Base-by-base conservation (phyloP, 2,797 vertebrate genomes). In the Coregonus sp. region DNA sequence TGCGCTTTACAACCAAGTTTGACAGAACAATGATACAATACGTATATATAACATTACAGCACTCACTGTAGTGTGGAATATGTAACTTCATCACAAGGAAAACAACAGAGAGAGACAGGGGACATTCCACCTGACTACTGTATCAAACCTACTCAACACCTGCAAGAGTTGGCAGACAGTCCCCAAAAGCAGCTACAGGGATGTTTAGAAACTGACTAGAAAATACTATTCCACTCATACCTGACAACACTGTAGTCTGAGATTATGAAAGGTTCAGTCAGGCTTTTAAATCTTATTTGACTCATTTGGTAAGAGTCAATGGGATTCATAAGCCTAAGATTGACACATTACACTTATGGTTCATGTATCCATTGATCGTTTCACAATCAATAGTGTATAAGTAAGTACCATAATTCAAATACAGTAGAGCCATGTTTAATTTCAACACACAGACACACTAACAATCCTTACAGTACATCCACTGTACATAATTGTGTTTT, bases 391-490 rank as follows among this genome's bases (percentile, higher is more conserved):
- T 80, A 82, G 79, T 47, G 11, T 11, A 47, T 47, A 47, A 47
- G 40, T 47, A 47, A 47, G 40, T 89, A 91, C 80, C 85, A 86
- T 79, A 82, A 74, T 81, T 88, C 74, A 88, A 86, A 89, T 85
- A 91, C 86, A 86, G 35, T 66, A 71, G 78, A 86, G 80, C 78
- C 78, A 86, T 84, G 80, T 85, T 86, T 89, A 82, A 59, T 81
- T 85, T 77, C 75, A 84, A 86, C 75, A 84, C 78, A 89, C 70
- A 3, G 75, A 91, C 81, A 86, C 79, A 77, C 40, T 47, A 11
- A 47, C 76, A 88, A 86, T 84, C 82, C 85, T 84, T 84, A 88
- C 81, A 88, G 78, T 83, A 90, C 87, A 89, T 85, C 90, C 86
- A 90, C 81, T 50, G 75, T 79, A 78, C 81, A 63, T 76, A 82